phyloP scores from a whole-genome alignment of 2,888 invertebrate genomes.

The Trichopria drosophilae region DNA sequence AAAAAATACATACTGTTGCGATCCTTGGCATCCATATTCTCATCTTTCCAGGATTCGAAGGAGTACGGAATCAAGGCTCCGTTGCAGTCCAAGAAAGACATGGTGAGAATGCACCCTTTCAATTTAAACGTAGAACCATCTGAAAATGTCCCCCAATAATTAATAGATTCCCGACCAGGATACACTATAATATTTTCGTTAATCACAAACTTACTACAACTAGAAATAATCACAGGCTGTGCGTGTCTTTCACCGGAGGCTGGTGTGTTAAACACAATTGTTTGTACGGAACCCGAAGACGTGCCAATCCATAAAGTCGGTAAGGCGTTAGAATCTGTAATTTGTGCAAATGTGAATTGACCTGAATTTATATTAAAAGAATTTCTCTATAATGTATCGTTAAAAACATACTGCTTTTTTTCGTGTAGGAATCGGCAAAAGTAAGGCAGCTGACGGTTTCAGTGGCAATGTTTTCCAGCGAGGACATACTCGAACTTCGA shows the following conservation, averaged over 20 bases:
- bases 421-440: conserved; percentile 93
- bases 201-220: conserved; percentile 69
- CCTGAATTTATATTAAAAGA: background rate
- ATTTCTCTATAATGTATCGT: conserved; percentile 4
- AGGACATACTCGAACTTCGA: conserved; percentile 96
- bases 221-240: conserved; percentile 85
- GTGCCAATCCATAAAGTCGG: conserved; percentile 99
- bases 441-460: conserved; percentile 95
- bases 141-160: too few relatives aligned
- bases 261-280: conserved; percentile 81
- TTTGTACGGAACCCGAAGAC: conserved; percentile 92
- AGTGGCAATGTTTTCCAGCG: conserved; percentile 93
- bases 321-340: conserved; percentile 77
- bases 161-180: too few relatives aligned
- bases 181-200: conserved; percentile 6
- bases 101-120: conserved; percentile 90
- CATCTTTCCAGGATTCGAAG: conserved; percentile 92
- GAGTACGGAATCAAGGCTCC: conserved; percentile 89
- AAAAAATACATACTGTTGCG: conserved; percentile 48
- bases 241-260: conserved; percentile 80
- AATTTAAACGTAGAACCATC: conserved; percentile 96
- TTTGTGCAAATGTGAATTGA: conserved; percentile 17
- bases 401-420: conserved; percentile 77
- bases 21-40: conserved; percentile 66
- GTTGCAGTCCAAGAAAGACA: conserved; percentile 95